phyloP scores from a whole-genome alignment of 2,797 vertebrate genomes.

The Prionace glauca region DNA sequence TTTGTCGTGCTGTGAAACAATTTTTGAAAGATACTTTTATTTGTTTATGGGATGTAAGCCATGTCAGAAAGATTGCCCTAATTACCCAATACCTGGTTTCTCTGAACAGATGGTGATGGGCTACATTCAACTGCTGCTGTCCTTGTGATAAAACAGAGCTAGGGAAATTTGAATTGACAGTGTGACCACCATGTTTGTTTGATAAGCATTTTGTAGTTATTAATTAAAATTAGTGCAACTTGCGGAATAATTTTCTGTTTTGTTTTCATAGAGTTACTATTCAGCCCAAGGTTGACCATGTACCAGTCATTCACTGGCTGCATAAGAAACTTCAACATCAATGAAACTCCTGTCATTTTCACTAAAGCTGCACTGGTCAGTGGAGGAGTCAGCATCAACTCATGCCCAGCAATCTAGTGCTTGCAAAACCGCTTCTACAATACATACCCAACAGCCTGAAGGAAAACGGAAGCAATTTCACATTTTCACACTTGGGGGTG shows the following conservation, averaged over 20 bases:
- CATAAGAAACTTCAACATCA: constrained; percentile 77
- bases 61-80: neutral
- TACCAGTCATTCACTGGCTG: constrained; percentile 77
- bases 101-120: neutral
- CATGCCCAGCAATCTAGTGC: constrained; percentile 56
- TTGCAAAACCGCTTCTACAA: neutral
- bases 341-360: constrained; percentile 72
- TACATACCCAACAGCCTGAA: neutral
- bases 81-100: neutral
- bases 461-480: neutral
- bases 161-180: neutral
- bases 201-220: neutral
- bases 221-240: neutral
- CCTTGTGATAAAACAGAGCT: neutral
- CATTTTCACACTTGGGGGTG: neutral
- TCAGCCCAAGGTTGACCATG: constrained; percentile 62
- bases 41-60: neutral
- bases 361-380: constrained; percentile 76
- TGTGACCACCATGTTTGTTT: neutral
- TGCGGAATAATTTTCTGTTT: neutral
- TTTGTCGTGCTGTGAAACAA: neutral
- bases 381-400: constrained; percentile 77
- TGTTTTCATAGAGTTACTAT: constrained; percentile 61
- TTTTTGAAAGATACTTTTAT: neutral
- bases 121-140: neutral